Conservation (phyloP, 1,140 invertebrate genomes). For the Bemisia tabaci region DNA sequence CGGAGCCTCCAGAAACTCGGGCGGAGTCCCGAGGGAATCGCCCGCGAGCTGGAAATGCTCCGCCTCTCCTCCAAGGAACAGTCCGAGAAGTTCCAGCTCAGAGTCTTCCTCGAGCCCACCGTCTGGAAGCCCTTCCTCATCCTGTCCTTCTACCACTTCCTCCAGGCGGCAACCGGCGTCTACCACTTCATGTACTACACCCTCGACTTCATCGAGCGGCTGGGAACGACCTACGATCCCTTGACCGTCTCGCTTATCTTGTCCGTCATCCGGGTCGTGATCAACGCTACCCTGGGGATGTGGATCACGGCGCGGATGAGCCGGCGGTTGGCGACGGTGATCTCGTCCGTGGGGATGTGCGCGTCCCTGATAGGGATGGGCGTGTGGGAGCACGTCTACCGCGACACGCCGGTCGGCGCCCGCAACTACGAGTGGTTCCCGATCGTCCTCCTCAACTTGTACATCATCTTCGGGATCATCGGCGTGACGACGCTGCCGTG, state of each 20-base stretch:
- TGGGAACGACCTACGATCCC: no score
- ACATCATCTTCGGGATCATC: conserved; percentile 43
- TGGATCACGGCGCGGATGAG: no score
- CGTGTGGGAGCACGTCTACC: conserved; percentile 1
- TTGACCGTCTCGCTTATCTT: no score
- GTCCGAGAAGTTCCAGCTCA: not conserved
- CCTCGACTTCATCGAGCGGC: not conserved
- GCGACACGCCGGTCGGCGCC: conserved; percentile 23
- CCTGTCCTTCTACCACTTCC: not conserved
- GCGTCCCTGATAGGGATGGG: not conserved
- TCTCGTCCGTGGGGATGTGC: not conserved
- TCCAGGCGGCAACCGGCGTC: not conserved
- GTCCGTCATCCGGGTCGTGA: no score
- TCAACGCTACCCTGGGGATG: no score
- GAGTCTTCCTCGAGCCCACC: no score
- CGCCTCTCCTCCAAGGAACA: no score
- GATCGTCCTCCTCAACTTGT: conserved; percentile 44
- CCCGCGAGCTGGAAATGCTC: not conserved
- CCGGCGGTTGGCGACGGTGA: not conserved
- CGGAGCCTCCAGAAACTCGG: not conserved
- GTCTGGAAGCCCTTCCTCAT: conserved; percentile 9
- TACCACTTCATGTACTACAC: conserved; percentile 4
- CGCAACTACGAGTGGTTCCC: conserved; percentile 37
- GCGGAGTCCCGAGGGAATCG: not conserved
- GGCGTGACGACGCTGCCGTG: conserved; percentile 53